These are phyloP conservation scores for Calidris pygmaea DNA, from an alignment of 2,113 vertebrate genomes.

Conservation along the genomic window DNA sequence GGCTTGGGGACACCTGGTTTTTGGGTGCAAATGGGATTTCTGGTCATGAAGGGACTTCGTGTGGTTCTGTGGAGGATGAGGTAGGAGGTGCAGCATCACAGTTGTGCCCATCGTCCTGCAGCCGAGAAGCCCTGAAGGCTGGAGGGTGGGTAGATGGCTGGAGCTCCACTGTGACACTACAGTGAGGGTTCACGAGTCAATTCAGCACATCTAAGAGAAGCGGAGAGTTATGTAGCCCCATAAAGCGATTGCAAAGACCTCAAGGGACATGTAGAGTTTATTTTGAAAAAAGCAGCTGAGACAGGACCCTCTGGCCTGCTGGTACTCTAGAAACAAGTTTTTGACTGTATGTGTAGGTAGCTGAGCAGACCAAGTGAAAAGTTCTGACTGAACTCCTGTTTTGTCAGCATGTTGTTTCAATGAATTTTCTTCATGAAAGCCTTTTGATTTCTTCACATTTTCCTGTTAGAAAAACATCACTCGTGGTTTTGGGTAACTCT, in stretches of 20 bases:
- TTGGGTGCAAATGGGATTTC: neutral
- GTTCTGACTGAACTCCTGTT: neutral
- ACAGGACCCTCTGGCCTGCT: neutral
- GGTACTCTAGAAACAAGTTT: neutral
- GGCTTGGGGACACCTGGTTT: neutral
- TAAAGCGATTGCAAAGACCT: neutral
- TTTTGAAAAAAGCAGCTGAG: neutral
- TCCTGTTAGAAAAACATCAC: neutral
- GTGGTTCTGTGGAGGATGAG: neutral
- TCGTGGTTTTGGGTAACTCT: neutral
- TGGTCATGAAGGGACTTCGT: neutral
- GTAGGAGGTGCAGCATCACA: neutral
- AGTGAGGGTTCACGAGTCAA: no score
- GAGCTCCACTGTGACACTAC: neutral
- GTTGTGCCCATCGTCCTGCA: accelerated
- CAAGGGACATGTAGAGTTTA: neutral
- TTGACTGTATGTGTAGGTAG: neutral
- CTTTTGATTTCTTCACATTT: neutral
- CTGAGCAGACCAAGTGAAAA: neutral
- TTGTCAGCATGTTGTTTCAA: neutral
- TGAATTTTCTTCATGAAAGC: conserved; percentile 8
- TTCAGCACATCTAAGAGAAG: neutral
- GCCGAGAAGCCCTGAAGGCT: accelerated
- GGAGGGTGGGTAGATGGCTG: neutral
- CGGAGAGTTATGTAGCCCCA: neutral